Base-by-base conservation (phyloP, 2,888 invertebrate species). In the Temnothorax rugatulus region DNA sequence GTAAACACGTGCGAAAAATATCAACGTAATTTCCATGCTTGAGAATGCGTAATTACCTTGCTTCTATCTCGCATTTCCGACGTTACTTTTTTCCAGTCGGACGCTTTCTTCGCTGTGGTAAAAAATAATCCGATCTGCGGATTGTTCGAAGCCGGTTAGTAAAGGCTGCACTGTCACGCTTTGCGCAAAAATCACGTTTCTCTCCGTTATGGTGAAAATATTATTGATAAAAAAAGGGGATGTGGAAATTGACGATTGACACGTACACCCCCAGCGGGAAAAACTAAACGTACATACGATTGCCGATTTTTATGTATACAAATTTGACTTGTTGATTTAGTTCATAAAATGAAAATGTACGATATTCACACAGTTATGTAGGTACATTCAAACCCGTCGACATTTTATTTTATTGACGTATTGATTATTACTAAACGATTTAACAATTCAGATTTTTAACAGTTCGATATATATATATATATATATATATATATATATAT, bases 271-370 rank as follows among this genome's bases (percentile, higher is more conserved):
- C 82, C 50, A 38, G 13, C 18, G 64, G 59, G 68, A 76, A 75
- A 66, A 83, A 52, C 68, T 64, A 75, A 84, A 68, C 61, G 74
- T 79, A 54, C 82, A 66, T n/a, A 25, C 61, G 69, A 84, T 71
- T 87, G 84, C 79, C 84, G 77, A 71, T 61, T 38, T 59, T 54
- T 57, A 54, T 61, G 47, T 21, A 57, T 54, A 84, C 82, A 74
- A 68, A 84, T 89, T 87, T 85, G 83, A 89, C 89, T 85, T 84
- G 89, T 89, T 86, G 88, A 89, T 89, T 86, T 86, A 64, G 76
- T 81, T 69, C 69, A 68, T 61, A 47, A 68, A 73, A 50, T 44
- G 76, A 84, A 84, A 81, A 88, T 85, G 81, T 52, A 64, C 73
- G 82, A 89, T 89, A 86, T 86, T 75, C 75, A 63, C 66, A 34